Evolutionary conservation across 2,113 vertebrate genomes (phyloP).

Genomic region (Thermophis baileyi): DNA sequence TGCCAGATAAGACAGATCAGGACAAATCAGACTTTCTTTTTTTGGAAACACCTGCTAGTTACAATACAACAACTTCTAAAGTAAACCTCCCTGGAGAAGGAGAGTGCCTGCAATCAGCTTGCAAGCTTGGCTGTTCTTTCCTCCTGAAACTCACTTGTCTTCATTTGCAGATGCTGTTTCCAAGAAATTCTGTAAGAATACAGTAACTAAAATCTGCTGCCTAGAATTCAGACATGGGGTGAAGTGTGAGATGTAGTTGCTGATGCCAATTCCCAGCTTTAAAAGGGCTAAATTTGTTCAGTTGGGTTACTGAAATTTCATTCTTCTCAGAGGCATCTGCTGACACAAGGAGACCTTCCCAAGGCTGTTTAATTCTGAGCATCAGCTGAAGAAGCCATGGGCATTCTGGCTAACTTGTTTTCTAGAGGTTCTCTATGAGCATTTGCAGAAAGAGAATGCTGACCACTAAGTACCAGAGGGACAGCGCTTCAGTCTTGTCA

Average conservation of each 20-base stretch:
- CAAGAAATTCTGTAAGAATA: background rate
- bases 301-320: background rate
- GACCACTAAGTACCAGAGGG: background rate
- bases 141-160: background rate
- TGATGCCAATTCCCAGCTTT: background rate
- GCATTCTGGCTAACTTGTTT: background rate
- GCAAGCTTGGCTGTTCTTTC: background rate
- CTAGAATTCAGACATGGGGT: background rate
- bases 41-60: background rate
- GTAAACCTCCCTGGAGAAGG: background rate
- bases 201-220: rapidly evolving
- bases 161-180: background rate
- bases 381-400: background rate
- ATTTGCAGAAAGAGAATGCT: background rate
- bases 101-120: background rate
- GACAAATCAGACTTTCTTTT: background rate
- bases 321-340: background rate
- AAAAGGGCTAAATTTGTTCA: background rate
- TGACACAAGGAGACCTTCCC: background rate
- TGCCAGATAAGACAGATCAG: background rate
- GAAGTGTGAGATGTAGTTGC: background rate
- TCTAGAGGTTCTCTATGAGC: background rate
- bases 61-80: rapidly evolving
- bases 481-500: background rate
- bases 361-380: background rate